A percentile compares a stretch with the other conserved stretches of the same genome.
Evolutionary conservation across 2,113 vertebrate species (phyloP).

Genomic region (Capreolus pygargus): DNA sequence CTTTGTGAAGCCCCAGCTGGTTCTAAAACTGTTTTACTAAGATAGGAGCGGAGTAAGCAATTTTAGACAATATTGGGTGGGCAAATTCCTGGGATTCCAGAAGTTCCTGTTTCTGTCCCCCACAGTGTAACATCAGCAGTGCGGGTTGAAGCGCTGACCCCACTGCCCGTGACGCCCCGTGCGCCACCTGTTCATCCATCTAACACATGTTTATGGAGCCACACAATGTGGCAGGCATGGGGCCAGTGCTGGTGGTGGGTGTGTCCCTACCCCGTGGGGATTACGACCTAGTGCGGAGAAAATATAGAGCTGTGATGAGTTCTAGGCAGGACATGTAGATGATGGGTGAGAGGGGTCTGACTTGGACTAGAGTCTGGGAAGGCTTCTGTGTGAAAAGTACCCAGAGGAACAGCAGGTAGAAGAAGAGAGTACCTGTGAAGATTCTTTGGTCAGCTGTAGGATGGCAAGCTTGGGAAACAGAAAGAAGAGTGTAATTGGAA

Average conservation of each 20-base stretch:
- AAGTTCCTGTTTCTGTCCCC: background rate
- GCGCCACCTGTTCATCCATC: too few relatives aligned
- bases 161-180: background rate
- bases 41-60: background rate
- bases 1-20: background rate
- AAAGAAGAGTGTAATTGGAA: background rate
- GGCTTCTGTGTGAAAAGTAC: background rate
- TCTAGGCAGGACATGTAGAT: background rate
- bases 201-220: background rate
- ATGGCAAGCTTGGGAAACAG: background rate
- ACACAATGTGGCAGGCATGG: background rate
- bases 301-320: background rate
- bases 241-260: background rate
- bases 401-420: background rate
- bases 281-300: background rate
- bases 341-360: background rate
- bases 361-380: background rate
- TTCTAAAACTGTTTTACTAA: background rate
- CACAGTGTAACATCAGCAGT: background rate
- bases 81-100: background rate
- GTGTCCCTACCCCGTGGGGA: background rate
- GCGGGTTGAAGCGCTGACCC: background rate
- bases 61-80: background rate
- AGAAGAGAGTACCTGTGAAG: background rate
- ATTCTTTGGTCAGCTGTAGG: background rate